Percentiles rank a stretch among this genome's conserved stretches.
Evolutionary conservation across 2,113 vertebrate genomes (phyloP).

Genomic region (Pelvicachromis taeniatus): DNA sequence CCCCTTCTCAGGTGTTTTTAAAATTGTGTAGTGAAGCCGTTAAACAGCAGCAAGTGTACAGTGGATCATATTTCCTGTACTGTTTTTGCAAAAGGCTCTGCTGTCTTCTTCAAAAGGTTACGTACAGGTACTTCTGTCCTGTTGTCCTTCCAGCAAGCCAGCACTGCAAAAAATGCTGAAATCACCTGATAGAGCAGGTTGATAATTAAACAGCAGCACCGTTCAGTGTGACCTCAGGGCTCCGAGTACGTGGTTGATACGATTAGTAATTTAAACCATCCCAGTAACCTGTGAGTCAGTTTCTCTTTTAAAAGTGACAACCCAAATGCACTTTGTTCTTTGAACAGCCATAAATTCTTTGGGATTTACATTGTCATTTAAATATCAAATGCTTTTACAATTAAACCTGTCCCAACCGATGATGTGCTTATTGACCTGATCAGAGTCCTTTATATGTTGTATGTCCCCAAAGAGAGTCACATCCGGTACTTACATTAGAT

Average conservation of each 20-base stretch:
- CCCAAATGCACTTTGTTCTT: not conserved
- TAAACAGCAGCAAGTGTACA: not conserved
- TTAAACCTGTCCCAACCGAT: not conserved
- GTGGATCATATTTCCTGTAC: not conserved
- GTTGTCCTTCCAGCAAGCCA: not conserved
- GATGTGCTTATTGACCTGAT: not conserved
- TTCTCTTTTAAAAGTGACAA: not conserved
- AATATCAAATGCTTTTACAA: not conserved
- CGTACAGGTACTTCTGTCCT: not conserved
- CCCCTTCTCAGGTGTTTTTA: not conserved
- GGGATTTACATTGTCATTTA: not conserved
- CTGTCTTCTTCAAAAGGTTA: not conserved
- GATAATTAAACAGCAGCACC: not conserved
- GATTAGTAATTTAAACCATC: not conserved
- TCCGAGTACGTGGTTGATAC: not conserved
- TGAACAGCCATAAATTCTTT: not conserved
- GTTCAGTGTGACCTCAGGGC: not conserved
- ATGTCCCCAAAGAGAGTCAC: not conserved
- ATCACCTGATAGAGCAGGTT: not conserved
- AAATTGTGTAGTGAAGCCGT: not conserved
- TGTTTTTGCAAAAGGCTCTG: not conserved
- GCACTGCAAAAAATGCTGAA: not conserved
- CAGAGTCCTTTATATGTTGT: not conserved
- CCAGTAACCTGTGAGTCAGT: not conserved
- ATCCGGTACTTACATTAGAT: not conserved